Conservation (phyloP, 1,140 invertebrate genomes). For the Drosophila trapezifrons region DNA sequence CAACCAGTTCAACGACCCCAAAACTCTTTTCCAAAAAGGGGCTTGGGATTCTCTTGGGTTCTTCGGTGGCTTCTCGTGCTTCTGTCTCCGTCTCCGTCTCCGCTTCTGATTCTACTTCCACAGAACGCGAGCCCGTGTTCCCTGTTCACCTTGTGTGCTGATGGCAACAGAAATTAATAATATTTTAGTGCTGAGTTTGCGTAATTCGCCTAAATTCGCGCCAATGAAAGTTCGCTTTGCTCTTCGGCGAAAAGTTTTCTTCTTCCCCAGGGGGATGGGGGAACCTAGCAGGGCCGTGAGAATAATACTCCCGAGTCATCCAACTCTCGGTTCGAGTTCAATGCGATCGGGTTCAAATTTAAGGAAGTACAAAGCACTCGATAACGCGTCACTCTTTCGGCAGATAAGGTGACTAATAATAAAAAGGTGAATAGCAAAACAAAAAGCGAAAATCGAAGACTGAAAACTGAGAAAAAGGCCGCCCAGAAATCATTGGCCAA, state of each 20-base stretch:
- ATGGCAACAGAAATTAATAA: conserved; percentile 53
- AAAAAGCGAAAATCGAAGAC: conserved; percentile 4
- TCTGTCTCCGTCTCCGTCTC: conserved; percentile 6
- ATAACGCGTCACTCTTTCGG: conserved; percentile 40
- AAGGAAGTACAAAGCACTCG: conserved; percentile 64
- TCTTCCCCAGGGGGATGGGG: conserved; percentile 18
- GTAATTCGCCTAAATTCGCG: conserved; percentile 32
- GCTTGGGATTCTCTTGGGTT: conserved; percentile 42
- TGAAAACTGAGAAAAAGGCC: conserved; percentile 10
- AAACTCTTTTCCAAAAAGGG: conserved; percentile 35
- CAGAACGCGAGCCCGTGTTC: conserved; percentile 55
- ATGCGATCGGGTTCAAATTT: conserved; percentile 67
- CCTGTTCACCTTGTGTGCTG: conserved; percentile 43
- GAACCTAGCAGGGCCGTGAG: conserved; percentile 60
- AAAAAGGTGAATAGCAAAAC: conserved; percentile 16
- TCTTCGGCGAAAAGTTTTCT: conserved; percentile 53
- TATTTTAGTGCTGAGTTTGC: conserved; percentile 59
- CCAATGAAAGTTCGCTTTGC: conserved; percentile 62
- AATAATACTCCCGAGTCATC: conserved; percentile 36
- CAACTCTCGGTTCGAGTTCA: conserved; percentile 56
- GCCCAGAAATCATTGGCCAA: conserved; percentile 40
- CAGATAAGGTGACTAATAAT: conserved; percentile 43
- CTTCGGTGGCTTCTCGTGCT: conserved; percentile 31
- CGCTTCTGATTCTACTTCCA: conserved; percentile 55
- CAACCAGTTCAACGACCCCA: conserved; percentile 58